Base-by-base conservation (phyloP, 1,140 invertebrate species). In the Penaeus chinensis region DNA sequence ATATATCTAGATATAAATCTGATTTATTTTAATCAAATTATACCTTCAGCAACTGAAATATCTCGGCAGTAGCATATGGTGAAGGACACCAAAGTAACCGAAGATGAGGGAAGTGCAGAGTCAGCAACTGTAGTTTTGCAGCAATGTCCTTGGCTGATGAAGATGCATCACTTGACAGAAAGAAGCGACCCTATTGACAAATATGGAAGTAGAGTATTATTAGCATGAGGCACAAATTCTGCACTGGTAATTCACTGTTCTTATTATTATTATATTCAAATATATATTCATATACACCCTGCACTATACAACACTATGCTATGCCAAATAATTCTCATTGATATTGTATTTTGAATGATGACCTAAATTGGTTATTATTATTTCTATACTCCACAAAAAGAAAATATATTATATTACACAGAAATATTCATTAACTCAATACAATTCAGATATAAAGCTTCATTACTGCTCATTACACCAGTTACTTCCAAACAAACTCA, bases 11-110 rank as follows among this genome's bases (percentile, higher is more conserved):
- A 78, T 20, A 78, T 27, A 7, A 77, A 84, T 89, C 37, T 71
- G 90, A 81, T 90, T 90, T 63, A 85, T 89, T 90, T 92, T 11
- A 16, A 37, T n/a, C 8, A 32, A 27, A 42, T 16, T 7, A 76
- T 74, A 89, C 92, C 91, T 95, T 95, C 1, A 95, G 90, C 87
- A 94, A 93, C 92, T 98, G 96, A 93, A 99, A 99, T 60, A 99
- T 93, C 93, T 99, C 97, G 0, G 98, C 97, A 24, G 97, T 98
- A 27, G 97, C 97, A 92, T 97, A 96, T 0, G 98, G 97, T 92
- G 96, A 98, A 8, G 97, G 97, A 61, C 97, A 99, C 98, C 98
- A 99, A 20, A 99, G 95, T 13, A 99, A 93, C 89, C 97, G 95
- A 47, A 99, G 93, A 90, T 95, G 95, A 11, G 98, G 98, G 93